Base-by-base conservation (phyloP, 2,797 vertebrate species). In the Cossypha heuglini region DNA sequence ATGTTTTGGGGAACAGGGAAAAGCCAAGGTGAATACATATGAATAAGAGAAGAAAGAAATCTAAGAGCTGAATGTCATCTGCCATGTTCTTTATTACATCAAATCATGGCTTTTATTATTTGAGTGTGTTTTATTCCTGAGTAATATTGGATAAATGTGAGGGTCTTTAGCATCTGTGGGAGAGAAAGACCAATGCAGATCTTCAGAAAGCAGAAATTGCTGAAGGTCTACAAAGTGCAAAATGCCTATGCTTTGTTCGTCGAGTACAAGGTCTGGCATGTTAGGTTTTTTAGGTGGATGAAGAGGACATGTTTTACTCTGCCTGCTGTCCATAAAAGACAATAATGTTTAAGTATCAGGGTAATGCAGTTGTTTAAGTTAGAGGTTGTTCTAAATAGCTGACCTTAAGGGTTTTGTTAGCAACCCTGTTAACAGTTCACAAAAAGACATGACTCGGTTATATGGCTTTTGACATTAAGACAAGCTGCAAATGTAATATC, bases 261-360 rank as follows among this genome's bases (percentile, higher is more conserved):
- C n/a, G 75, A 74, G 18, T 64, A 29, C 8, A 80, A 28, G 24
- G 38, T 71, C 24, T 80, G 20, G 9, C 11, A 86, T 29, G 10
- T 72, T 78, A n/a, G 17, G 14, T 19, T 64, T 86, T 80, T 80
- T 33, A 57, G 16, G 51, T 75, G 10, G 38, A 54, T 75, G 38
- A 49, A 78, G n/a, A 94, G 21, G 12, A 61, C 67, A 51, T 4
- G 0, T 80, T 84, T 82, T 80, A 33, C 28, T 66, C 51, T 57
- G 13, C n/a, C 55, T 90, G 55, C n/a, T 88, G 28, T 66, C n/a
- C 75, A 79, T 81, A 55, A 83, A 77, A 88, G 21, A 49, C 52
- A 94, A 63, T 82, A 68, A 84, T 71, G 64, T 84, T 94, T 93
- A 84, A 93, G 91, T 94, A 88, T 20, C 26, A 69, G 35, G 25